Percentiles rank a stretch among this genome's conserved stretches.
These are phyloP conservation scores for Arremon brunneinucha DNA, from an alignment of 2,797 vertebrate species.

Conservation along the genomic window DNA sequence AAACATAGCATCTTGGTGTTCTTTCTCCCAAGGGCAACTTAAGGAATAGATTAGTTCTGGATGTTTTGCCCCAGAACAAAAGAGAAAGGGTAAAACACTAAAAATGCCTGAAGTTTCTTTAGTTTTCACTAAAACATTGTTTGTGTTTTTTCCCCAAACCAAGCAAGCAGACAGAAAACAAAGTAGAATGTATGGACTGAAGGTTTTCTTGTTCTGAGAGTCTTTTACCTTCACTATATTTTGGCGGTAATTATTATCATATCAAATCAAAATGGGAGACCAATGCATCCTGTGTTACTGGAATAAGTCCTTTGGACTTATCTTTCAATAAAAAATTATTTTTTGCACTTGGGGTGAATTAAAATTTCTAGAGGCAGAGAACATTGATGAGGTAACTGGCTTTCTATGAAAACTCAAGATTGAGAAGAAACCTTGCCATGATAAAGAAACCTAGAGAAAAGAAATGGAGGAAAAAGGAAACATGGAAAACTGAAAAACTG, in stretches of 20 bases:
- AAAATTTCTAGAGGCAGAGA: slow-evolving; percentile 46
- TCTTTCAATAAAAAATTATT: slow-evolving; percentile 17
- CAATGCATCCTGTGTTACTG: neutral
- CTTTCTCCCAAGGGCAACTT: neutral
- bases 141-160: neutral
- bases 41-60: neutral
- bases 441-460: neutral
- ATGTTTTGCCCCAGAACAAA: neutral
- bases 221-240: neutral
- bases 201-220: neutral
- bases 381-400: neutral
- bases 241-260: neutral
- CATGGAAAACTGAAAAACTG: neutral
- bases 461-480: neutral
- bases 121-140: neutral
- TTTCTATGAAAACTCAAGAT: slow-evolving; percentile 27
- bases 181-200: neutral
- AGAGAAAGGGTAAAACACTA: neutral
- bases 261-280: slow-evolving; percentile 33
- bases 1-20: neutral
- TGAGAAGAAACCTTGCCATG: slow-evolving; percentile 12
- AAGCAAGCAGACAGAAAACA: neutral
- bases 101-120: slow-evolving; percentile 2
- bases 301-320: slow-evolving; percentile 27
- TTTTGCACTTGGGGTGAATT: slow-evolving; percentile 25